phyloP scores from a whole-genome alignment of 2,888 invertebrate species.

The Deilephila elpenor region DNA sequence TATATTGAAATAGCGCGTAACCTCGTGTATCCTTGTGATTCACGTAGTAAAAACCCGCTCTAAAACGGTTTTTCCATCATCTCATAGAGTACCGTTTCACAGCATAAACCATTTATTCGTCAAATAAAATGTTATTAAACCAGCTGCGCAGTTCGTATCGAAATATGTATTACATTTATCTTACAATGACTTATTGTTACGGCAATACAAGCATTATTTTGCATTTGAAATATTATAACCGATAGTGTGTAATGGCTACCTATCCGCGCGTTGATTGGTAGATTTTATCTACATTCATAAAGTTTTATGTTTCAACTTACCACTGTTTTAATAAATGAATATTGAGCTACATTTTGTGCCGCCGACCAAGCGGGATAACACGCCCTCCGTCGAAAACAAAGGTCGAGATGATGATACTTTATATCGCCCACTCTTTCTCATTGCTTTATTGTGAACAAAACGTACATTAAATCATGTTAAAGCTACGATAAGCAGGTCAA shows the following conservation, averaged over 20 bases:
- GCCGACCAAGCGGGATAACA: too few species aligned
- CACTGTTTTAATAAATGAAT: too few species aligned
- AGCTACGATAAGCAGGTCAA: background rate
- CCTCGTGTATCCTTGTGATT: slow-evolving; percentile 52
- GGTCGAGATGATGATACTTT: too few species aligned
- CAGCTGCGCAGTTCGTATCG: background rate
- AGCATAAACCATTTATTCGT: slow-evolving; percentile 22
- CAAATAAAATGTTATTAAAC: slow-evolving; percentile 16
- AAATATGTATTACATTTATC: slow-evolving; percentile 2
- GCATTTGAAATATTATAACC: background rate
- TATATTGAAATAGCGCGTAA: slow-evolving; percentile 30
- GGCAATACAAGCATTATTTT: background rate
- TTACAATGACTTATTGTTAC: background rate
- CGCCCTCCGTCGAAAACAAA: too few species aligned
- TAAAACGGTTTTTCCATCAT: slow-evolving; percentile 53
- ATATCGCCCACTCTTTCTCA: background rate
- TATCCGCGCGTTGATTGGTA: background rate
- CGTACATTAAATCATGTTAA: background rate
- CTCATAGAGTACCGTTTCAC: slow-evolving; percentile 32
- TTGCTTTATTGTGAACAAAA: background rate
- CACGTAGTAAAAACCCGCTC: slow-evolving; percentile 59
- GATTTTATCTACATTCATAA: too few species aligned
- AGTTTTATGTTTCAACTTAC: too few species aligned
- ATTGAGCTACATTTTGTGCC: too few species aligned
- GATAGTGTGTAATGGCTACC: slow-evolving; percentile 33